Percentiles rank a stretch among this genome's conserved stretches.
Conservation (phyloP, 2,888 invertebrate genomes). For the Quadroppia sp. region DNA sequence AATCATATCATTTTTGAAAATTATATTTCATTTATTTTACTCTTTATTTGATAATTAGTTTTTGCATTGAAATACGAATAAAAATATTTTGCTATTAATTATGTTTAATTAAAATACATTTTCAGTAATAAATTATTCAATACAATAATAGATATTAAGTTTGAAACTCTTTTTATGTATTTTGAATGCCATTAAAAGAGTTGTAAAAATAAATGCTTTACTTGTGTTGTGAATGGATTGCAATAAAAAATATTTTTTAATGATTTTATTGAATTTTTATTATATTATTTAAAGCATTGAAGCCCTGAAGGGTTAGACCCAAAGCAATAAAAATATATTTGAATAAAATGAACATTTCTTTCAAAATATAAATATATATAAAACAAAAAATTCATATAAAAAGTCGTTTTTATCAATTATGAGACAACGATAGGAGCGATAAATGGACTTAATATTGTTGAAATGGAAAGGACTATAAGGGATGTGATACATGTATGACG, state of each 20-base stretch:
- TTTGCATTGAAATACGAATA: not conserved
- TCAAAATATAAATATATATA: too few species aligned
- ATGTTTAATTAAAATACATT: not conserved
- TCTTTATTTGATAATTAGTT: not conserved
- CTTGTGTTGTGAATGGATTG: not conserved
- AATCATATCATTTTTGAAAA: not conserved
- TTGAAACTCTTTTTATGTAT: not conserved
- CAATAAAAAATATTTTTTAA: not conserved
- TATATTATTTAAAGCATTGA: not conserved
- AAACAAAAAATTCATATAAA: too few species aligned
- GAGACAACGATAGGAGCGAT: not conserved
- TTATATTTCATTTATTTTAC: not conserved
- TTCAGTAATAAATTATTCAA: not conserved
- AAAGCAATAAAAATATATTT: not conserved
- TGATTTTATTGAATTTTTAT: not conserved
- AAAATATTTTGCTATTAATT: not conserved
- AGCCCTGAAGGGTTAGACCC: not conserved
- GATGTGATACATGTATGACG: not conserved
- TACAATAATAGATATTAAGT: not conserved
- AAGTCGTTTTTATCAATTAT: not conserved
- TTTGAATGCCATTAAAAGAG: not conserved
- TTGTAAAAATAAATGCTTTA: not conserved
- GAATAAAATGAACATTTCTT: not conserved
- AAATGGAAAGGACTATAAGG: not conserved
- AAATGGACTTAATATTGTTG: not conserved